A percentile compares a stretch with the other conserved stretches of the same genome.
Conservation (phyloP, 2,797 vertebrate genomes). For the Buceros bicornis region DNA sequence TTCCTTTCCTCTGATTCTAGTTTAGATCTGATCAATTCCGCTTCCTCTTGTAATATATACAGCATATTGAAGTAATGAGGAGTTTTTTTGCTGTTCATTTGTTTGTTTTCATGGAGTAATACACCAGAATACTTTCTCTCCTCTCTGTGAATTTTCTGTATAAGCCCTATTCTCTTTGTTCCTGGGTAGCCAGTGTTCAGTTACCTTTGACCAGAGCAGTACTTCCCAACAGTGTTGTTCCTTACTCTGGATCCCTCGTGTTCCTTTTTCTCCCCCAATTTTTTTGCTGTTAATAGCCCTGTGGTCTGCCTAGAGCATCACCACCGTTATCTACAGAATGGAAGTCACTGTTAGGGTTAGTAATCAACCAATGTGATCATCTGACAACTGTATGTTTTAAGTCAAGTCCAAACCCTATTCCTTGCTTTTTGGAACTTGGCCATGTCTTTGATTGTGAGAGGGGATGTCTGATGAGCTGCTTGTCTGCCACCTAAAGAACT, state of each 20-base stretch:
- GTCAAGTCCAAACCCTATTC: not conserved
- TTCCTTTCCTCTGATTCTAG: not conserved
- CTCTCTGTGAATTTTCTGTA: not conserved
- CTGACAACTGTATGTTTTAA: not conserved
- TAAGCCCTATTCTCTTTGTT: not conserved
- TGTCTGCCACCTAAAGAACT: not conserved
- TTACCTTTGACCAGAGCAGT: not conserved
- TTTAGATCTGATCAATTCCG: not conserved
- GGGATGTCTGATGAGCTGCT: not conserved
- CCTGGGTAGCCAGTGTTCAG: not conserved
- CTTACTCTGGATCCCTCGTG: not conserved
- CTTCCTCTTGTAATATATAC: not conserved
- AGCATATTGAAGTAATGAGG: not conserved
- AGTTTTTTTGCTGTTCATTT: not conserved
- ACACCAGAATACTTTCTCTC: not conserved
- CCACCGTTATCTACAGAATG: not conserved
- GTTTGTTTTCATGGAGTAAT: not conserved
- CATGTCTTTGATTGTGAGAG: not conserved
- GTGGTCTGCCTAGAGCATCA: not conserved
- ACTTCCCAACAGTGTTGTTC: not conserved
- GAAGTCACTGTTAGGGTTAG: not conserved
- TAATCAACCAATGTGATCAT: not conserved
- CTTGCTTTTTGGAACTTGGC: not conserved
- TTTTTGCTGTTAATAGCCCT: not conserved
- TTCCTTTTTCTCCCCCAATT: fast-evolving